Conservation (phyloP, 2,888 invertebrate genomes). For the Campoplex nolae region DNA sequence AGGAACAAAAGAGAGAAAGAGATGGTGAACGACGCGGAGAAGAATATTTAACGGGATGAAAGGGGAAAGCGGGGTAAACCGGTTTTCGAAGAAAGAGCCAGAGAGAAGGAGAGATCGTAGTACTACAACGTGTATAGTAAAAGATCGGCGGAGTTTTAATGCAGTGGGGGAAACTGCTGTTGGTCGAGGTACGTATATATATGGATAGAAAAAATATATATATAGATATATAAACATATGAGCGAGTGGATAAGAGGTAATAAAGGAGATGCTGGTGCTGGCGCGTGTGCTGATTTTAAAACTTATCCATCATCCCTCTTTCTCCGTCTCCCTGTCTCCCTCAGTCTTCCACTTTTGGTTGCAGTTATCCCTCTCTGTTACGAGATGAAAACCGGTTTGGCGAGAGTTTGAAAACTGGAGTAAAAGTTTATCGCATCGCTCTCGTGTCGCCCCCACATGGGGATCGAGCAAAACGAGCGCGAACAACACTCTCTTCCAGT, state of each 20-base stretch:
- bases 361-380: constrained; percentile 69
- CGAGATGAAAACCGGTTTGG: constrained; percentile 79
- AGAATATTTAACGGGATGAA: constrained; percentile 56
- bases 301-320: constrained; percentile 6
- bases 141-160: constrained; percentile 42
- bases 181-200: constrained; percentile 34
- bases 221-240: neutral
- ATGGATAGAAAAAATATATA: neutral
- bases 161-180: constrained; percentile 50
- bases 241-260: constrained; percentile 60
- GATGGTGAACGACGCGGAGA: constrained; percentile 1
- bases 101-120: constrained; percentile 67
- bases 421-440: constrained; percentile 78
- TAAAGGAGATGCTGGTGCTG: constrained; percentile 74
- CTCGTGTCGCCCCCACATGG: constrained; percentile 65
- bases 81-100: constrained; percentile 62
- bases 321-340: neutral
- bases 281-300: constrained; percentile 71
- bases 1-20: constrained; percentile 18
- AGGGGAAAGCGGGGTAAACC: constrained; percentile 60
- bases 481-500: constrained; percentile 26
- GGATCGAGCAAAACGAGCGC: constrained; percentile 70
- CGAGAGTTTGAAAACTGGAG: constrained; percentile 79
- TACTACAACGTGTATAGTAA: constrained; percentile 55
- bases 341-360: neutral